Conservation (phyloP, 92 coral and sea anemone species). For the Montipora capitata region DNA sequence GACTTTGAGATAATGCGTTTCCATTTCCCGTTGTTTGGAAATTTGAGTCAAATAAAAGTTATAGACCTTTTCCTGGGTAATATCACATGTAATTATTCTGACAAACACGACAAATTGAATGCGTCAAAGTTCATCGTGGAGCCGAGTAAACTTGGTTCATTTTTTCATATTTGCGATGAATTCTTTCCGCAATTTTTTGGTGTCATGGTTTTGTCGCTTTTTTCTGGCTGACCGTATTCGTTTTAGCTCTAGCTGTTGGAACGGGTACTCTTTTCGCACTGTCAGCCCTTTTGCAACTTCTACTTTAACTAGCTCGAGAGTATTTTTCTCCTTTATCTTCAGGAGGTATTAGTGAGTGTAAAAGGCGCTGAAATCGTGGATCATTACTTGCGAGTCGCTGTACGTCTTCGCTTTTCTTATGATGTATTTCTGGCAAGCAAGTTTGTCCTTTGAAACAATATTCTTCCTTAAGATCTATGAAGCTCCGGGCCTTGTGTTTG, state of each 20-base stretch:
- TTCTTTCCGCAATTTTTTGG: not conserved
- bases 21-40: too few relatives aligned
- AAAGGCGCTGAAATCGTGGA: slow-evolving; percentile 39
- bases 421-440: slow-evolving; percentile 2
- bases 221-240: slow-evolving; percentile 14
- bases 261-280: not conserved
- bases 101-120: too few relatives aligned
- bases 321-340: not conserved
- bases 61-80: too few relatives aligned
- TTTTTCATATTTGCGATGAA: too few relatives aligned
- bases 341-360: slow-evolving; percentile 20
- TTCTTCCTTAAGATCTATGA: not conserved
- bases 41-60: too few relatives aligned
- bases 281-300: not conserved
- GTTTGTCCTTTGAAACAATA: not conserved
- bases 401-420: not conserved
- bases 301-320: too few relatives aligned
- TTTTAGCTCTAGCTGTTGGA: not conserved
- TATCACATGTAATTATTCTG: too few relatives aligned
- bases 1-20: too few relatives aligned
- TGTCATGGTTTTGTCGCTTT: slow-evolving; percentile 18
- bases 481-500: not conserved
- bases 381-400: slow-evolving; percentile 2
- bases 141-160: slow-evolving; percentile 9
- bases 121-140: not conserved